Evolutionary conservation across 2,113 vertebrate genomes (phyloP).

Genomic region (Orthonyx spaldingii): DNA sequence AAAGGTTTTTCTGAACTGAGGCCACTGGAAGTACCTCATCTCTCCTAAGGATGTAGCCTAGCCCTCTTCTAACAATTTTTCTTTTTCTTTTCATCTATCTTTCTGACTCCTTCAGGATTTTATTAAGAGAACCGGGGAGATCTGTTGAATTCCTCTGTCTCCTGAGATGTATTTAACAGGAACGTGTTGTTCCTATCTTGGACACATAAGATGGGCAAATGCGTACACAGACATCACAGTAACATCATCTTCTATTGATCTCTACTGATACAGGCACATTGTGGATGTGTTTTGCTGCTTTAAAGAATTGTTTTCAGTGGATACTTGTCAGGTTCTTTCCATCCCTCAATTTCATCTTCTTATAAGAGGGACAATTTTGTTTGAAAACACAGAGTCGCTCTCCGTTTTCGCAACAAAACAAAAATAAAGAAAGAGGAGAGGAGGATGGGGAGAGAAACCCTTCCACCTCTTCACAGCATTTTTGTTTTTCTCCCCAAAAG

Average conservation of each 20-base stretch:
- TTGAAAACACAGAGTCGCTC: not conserved
- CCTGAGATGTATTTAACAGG: not conserved
- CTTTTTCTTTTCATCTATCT: not conserved
- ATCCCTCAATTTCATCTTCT: constrained; percentile 1
- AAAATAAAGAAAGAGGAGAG: not conserved
- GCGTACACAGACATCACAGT: constrained; percentile 11
- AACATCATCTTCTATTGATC: constrained; percentile 44
- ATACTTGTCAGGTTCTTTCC: constrained; percentile 18
- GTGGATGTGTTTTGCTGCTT: constrained; percentile 1
- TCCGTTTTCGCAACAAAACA: not conserved
- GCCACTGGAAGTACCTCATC: not conserved
- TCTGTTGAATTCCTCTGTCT: not conserved
- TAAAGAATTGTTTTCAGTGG: constrained; percentile 28
- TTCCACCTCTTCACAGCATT: not conserved
- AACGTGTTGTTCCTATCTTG: not conserved
- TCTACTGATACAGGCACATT: not conserved
- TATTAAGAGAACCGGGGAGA: not conserved
- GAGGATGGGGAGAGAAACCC: not conserved
- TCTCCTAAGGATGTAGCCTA: not conserved
- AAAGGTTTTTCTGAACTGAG: not conserved
- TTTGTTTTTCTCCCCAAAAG: not conserved
- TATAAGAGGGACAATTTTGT: not conserved
- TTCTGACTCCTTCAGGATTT: not conserved
- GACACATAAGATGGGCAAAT: not conserved
- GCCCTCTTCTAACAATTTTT: not conserved